Conservation (phyloP, 1,140 invertebrate species). For the Panagrolaimus sp. region DNA sequence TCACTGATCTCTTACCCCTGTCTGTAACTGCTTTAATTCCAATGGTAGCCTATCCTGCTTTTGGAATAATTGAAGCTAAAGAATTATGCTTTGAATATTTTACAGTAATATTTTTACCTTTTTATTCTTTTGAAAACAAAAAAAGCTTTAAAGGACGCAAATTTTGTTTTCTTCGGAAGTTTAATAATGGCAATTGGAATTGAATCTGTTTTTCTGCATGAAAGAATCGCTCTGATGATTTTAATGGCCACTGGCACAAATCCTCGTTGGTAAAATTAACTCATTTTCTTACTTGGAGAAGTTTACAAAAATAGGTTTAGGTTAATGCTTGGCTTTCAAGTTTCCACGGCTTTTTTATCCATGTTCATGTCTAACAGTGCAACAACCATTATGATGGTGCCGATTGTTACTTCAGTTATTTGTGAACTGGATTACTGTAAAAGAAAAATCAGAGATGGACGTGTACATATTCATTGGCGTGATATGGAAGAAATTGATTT, state of each 20-base stretch:
- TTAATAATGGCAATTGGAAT: constrained; percentile 75
- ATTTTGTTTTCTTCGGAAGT: constrained; percentile 70
- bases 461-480: neutral
- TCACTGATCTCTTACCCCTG: neutral
- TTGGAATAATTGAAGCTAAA: constrained; percentile 8
- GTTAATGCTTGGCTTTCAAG: constrained; percentile 38
- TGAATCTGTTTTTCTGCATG: constrained; percentile 75
- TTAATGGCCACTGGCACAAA: constrained; percentile 69
- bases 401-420: constrained; percentile 45
- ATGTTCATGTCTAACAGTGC: constrained; percentile 62
- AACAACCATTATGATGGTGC: constrained; percentile 42
- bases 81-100: neutral
- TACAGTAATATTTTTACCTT: too few relatives aligned
- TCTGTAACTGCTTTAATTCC: constrained; percentile 2
- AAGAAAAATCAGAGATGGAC: neutral
- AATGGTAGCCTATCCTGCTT: neutral
- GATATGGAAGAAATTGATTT: neutral
- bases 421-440: constrained; percentile 40
- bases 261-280: constrained; percentile 57
- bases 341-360: constrained; percentile 37
- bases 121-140: too few relatives aligned
- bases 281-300: constrained; percentile 24
- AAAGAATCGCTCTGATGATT: constrained; percentile 72
- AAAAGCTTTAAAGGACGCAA: constrained; percentile 65
- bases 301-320: constrained; percentile 24